Conservation (phyloP, 2,797 vertebrate genomes). For the Telmatherina bonti region DNA sequence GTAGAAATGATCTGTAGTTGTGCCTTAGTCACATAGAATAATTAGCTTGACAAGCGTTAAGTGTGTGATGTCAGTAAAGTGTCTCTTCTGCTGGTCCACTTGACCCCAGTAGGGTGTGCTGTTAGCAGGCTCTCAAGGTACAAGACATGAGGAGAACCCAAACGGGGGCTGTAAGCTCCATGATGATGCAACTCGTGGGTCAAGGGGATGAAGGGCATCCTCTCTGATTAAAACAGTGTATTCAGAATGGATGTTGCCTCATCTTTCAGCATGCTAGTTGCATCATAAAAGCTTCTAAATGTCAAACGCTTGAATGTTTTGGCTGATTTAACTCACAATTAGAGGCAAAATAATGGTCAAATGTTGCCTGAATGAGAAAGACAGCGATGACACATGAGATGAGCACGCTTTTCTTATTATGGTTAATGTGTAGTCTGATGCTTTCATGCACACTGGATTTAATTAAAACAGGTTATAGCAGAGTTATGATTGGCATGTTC, state of each 20-base stretch:
- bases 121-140: slow-evolving; percentile 76
- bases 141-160: slow-evolving; percentile 58
- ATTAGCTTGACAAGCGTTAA: slow-evolving; percentile 42
- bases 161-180: slow-evolving; percentile 71
- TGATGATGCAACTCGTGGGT: slow-evolving; percentile 77
- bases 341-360: slow-evolving; percentile 53
- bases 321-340: slow-evolving; percentile 53
- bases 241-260: slow-evolving; percentile 64
- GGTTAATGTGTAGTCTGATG: slow-evolving; percentile 1
- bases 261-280: slow-evolving; percentile 73
- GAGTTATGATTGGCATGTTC: slow-evolving; percentile 49
- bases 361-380: slow-evolving; percentile 36
- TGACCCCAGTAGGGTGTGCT: slow-evolving; percentile 79
- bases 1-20: slow-evolving; percentile 52
- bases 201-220: slow-evolving; percentile 64
- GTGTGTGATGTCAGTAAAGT: slow-evolving; percentile 73
- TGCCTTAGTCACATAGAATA: slow-evolving; percentile 38
- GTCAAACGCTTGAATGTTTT: slow-evolving; percentile 60
- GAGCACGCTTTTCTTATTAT: slow-evolving; percentile 42
- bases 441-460: slow-evolving; percentile 26
- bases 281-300: slow-evolving; percentile 73
- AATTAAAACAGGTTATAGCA: slow-evolving; percentile 34
- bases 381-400: slow-evolving; percentile 17
- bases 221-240: slow-evolving; percentile 27
- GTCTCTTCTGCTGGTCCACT: slow-evolving; percentile 79